Base-by-base conservation (phyloP, 2,888 invertebrate species). In the Subacronicta megacephala region DNA sequence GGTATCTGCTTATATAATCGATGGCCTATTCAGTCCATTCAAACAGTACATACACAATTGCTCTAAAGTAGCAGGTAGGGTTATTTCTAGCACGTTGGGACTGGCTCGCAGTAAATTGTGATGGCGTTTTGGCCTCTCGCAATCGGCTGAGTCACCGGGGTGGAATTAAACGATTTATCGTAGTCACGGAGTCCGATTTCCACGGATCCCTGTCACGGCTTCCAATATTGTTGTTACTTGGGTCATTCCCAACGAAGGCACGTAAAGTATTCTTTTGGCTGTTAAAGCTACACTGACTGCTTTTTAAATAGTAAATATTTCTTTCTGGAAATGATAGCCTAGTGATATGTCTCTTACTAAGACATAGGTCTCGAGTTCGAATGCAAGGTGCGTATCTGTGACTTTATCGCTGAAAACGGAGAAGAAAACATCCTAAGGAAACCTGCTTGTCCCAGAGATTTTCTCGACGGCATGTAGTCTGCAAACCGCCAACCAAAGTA, bases 121-220 rank as follows among this genome's bases (percentile, higher is more conserved):
- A 86, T 85, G 83, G 85, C 83, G 81, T 83, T 82, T 86, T 82
- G 84, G 85, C 87, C 87, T 87, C 81, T 90, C 84, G 87, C 89
- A 89, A 90, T 91, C 89, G 90, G 83, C 76, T 82, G 82, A 90
- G 84, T 88, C 92, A 90, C 88, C 80, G 81, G 87, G 85, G 86
- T 88, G 88, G 90, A 92, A 92, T 92, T 90, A 92, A 92, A 89
- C 90, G 91, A 92, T 92, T 90, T 92, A 92, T 92, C 84, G 91
- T 83, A 86, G 87, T 89, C 89, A 90, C 87, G 88, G 85, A 84
- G 79, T 80, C 73, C 87, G 87, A 85, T 85, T 88, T 86, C 81
- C 80, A 81, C 83, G 81, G 83, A 84, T 83, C 75, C 81, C 78
- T 84, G 85, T 87, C 85, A 82, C 80, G 77, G 81, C 60, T 78